Evolutionary conservation across 2,113 vertebrate species (phyloP).

Genomic region (Rhinoptilus africanus): DNA sequence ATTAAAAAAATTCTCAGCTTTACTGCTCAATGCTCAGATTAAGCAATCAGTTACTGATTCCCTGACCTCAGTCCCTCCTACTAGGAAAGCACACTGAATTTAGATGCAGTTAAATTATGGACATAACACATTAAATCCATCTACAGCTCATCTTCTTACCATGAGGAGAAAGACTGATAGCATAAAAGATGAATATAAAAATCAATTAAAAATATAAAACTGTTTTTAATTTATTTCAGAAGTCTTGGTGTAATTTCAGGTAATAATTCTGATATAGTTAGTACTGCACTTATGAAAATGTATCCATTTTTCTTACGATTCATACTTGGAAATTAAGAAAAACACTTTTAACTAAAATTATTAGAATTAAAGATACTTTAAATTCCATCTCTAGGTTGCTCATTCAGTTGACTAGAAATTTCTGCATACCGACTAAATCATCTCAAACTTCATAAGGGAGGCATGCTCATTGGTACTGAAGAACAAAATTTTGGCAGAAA

Average conservation of each 20-base stretch:
- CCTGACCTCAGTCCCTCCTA: not conserved
- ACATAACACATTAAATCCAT: not conserved
- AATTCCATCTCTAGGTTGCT: not conserved
- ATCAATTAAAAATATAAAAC: not conserved
- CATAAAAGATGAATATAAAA: not conserved
- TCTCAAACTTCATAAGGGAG: not conserved
- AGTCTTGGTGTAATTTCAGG: not conserved
- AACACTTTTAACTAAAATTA: not conserved
- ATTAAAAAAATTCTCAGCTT: not conserved
- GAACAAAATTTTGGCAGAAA: not conserved
- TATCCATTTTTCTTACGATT: not conserved
- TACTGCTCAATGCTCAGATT: not conserved
- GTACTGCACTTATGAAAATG: fast-evolving
- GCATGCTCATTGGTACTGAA: not conserved
- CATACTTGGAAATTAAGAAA: not conserved
- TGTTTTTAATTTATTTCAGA: not conserved
- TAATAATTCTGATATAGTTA: not conserved
- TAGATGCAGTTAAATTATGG: not conserved
- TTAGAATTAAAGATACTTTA: not conserved
- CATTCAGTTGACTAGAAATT: not conserved
- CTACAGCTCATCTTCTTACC: not conserved
- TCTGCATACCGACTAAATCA: not conserved
- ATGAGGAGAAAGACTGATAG: not conserved
- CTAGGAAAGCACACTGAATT: not conserved
- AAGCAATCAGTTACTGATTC: not conserved